Conservation (phyloP, 2,797 vertebrate species). For the Odontamblyopus rebecca region DNA sequence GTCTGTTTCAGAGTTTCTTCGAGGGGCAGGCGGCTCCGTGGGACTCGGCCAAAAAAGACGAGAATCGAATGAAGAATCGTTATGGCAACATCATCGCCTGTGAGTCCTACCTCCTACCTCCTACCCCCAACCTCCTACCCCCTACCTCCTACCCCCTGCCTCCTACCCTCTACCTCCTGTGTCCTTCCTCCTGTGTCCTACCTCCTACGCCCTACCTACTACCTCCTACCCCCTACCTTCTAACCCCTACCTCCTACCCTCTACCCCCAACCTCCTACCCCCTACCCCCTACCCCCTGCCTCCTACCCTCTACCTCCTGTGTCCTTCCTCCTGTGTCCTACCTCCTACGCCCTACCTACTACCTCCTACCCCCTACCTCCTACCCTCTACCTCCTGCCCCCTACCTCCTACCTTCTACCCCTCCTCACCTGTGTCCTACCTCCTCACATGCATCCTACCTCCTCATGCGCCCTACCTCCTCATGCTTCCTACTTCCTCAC, state of each 20-base stretch:
- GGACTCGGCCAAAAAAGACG: conserved; percentile 98
- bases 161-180: not conserved
- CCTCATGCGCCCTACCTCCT: no score
- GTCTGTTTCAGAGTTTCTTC: conserved; percentile 88
- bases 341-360: no score
- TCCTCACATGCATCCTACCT: not conserved
- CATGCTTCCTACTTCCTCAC: no score
- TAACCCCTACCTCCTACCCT: not conserved
- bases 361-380: no score
- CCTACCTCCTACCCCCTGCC: not conserved
- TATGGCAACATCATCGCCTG: conserved; percentile 99
- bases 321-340: no score
- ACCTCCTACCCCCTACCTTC: not conserved
- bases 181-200: not conserved
- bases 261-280: not conserved
- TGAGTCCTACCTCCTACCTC: conserved; percentile 68
- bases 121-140: not conserved
- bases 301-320: not conserved
- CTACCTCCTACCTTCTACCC: not conserved
- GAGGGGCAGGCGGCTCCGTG: conserved; percentile 97
- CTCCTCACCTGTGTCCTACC: not conserved
- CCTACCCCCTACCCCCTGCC: not conserved
- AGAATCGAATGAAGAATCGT: conserved; percentile 99
- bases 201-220: not conserved
- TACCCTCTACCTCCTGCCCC: no score